Base-by-base conservation (phyloP, 2,888 invertebrate genomes). In the Caenorhabditis virilis region DNA sequence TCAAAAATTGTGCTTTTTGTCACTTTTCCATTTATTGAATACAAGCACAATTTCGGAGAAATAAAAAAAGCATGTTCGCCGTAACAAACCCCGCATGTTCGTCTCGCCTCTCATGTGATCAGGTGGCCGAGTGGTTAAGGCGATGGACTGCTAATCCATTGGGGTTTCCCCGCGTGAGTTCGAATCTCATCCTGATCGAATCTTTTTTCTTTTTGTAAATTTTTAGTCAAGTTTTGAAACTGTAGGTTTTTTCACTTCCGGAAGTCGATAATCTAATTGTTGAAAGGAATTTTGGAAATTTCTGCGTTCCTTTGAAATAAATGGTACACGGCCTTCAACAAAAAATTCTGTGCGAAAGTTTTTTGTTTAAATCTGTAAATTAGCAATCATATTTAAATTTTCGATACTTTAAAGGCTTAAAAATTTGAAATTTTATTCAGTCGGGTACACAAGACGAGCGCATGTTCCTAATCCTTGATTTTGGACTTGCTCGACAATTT, bases 51-150 rank as follows among this genome's bases (percentile, higher is more conserved):
- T n/a, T n/a, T n/a, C n/a, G n/a, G n/a, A n/a, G n/a, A n/a, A n/a
- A n/a, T n/a, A n/a, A n/a, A n/a, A n/a, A n/a, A n/a, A n/a, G n/a
- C n/a, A n/a, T n/a, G n/a, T n/a, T n/a, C n/a, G n/a, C n/a, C n/a
- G n/a, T n/a, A n/a, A n/a, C n/a, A n/a, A n/a, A n/a, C n/a, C n/a
- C n/a, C n/a, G n/a, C n/a, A n/a, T n/a, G n/a, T n/a, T n/a, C n/a
- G n/a, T n/a, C n/a, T n/a, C n/a, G n/a, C n/a, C 42, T 42, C 20
- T 42, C 25, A 23, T 45, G 65, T 68, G 68, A 74, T 73, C 75
- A 77, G 75, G 78, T 80, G 80, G 80, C 80, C 80, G 80, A 80
- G 80, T 80, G 80, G 80, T 80, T 80, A 80, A 80, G 80, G 80
- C 80, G 80, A 77, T 78, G 78, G 78, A 78, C 78, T 78, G 78